Base-by-base conservation (phyloP, 2,888 invertebrate genomes). In the Sinohyriopsis cumingii region DNA sequence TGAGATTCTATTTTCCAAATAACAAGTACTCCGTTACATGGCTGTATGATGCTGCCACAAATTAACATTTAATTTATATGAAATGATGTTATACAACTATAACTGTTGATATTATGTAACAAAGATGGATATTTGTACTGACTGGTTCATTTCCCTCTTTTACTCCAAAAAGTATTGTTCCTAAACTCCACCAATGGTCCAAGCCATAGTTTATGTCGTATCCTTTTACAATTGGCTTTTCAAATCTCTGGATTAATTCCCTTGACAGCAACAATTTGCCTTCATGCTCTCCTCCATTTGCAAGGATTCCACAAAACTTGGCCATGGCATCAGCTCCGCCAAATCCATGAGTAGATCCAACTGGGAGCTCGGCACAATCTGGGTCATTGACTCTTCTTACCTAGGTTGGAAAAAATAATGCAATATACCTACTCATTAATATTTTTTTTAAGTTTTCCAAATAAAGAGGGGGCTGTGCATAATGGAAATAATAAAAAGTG, bases 301-400 rank as follows among this genome's bases (percentile, higher is more conserved):
- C 82, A 61, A 85, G 63, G 63, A 85, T 81, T 19, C 84, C 79
- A 63, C 79, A 77, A 25, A 85, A 65, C 67, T 82, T 82, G 20
- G 85, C 83, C 71, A 84, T 68, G 54, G 79, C 80, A 20, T 65
- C 71, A 20, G 84, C 82, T 77, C 86, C 80, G 12, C 82, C 83
- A 24, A 77, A 79, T 9, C 84, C 84, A 71, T 85, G 83, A 19
- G 84, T 77, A 9, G 86, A 81, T 5, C 81, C 79, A 20, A 77
- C 72, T 4, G 82, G 83, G 3, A 87, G 66, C 57, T 82, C 82
- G 63, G 82, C 67, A 54, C 78, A 79, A n/a, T 84, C 80, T 19
- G 87, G 86, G 65, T 87, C 80, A 70, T 86, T 84, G 54, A 86
- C 63, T 28, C 74, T 77, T n/a, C 45, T 68, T 59, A 2, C 65